Evolutionary conservation across 2,888 invertebrate genomes (phyloP).

Genomic region (Himalopsyche tibetana): DNA sequence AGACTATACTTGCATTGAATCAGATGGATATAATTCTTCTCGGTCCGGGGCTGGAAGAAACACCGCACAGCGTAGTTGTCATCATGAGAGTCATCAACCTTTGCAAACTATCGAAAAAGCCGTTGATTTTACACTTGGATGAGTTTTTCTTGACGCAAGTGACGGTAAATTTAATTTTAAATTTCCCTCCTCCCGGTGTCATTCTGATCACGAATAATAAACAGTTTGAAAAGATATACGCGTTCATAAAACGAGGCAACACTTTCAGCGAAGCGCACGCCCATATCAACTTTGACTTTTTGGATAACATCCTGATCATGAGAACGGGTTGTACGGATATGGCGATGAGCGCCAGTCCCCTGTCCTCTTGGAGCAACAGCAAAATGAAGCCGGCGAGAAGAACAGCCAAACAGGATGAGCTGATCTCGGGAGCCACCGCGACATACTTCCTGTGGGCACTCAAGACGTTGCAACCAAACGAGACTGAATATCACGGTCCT

Average conservation of each 20-base stretch:
- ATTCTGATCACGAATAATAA: slow-evolving; percentile 94
- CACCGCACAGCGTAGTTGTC: slow-evolving; percentile 76
- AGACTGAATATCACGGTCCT: not conserved
- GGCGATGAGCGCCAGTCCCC: slow-evolving; percentile 49
- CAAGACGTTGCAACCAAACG: not conserved
- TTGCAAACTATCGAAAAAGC: slow-evolving; percentile 81
- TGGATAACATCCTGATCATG: slow-evolving; percentile 69
- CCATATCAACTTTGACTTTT: slow-evolving; percentile 71
- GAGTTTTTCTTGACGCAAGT: slow-evolving; percentile 82
- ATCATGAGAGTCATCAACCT: slow-evolving; percentile 80
- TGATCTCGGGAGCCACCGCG: slow-evolving; percentile 55
- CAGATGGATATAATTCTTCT: slow-evolving; percentile 56
- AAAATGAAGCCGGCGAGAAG: slow-evolving; percentile 6
- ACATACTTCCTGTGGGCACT: slow-evolving; percentile 57
- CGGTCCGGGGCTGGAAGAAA: slow-evolving; percentile 71
- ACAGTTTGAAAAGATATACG: slow-evolving; percentile 88
- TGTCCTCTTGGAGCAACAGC: slow-evolving; percentile 48
- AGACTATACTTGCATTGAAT: not conserved
- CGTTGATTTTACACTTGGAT: slow-evolving; percentile 69
- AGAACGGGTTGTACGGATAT: slow-evolving; percentile 59
- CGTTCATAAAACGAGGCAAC: slow-evolving; percentile 75
- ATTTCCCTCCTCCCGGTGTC: slow-evolving; percentile 81
- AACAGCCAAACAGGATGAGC: slow-evolving; percentile 47
- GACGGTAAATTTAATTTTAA: slow-evolving; percentile 79
- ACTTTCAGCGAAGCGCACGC: slow-evolving; percentile 72